Conservation (phyloP, 53 echinoderm and acorn worm genomes). For the Glandiceps talaboti region DNA sequence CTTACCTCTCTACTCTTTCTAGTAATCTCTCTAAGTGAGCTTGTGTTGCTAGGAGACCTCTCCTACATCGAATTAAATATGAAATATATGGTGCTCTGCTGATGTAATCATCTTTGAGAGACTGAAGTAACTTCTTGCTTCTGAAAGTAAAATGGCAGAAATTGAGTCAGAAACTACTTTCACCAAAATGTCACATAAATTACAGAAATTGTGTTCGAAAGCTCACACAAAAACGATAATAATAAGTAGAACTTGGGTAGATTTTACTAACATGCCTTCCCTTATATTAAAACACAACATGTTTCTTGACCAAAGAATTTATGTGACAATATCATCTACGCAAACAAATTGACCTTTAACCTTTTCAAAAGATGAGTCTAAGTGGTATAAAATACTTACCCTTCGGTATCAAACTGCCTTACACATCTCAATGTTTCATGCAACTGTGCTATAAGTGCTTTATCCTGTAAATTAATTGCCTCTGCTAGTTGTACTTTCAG, state of each 20-base stretch:
- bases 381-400: constrained; percentile 41
- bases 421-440: constrained; percentile 85
- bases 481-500: constrained; percentile 86
- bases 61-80: constrained; percentile 64
- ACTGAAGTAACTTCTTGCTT: constrained; percentile 58
- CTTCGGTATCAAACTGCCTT: constrained; percentile 65
- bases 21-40: constrained; percentile 63
- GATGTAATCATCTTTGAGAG: constrained; percentile 69
- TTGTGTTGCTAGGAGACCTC: constrained; percentile 62
- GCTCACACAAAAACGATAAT: too few species aligned
- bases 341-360: too few species aligned
- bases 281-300: too few species aligned
- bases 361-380: too few species aligned
- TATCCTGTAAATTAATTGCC: constrained; percentile 89
- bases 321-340: too few species aligned
- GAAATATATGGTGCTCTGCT: constrained; percentile 66
- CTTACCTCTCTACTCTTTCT: constrained; percentile 79
- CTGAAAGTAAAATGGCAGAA: too few species aligned
- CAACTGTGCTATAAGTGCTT: constrained; percentile 66
- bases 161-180: too few species aligned
- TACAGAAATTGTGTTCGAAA: too few species aligned
- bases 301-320: too few species aligned
- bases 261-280: neutral
- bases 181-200: too few species aligned
- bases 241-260: too few species aligned